These are phyloP conservation scores for Aulostomus chinensis DNA, from an alignment of 2,797 vertebrate species.

Conservation along the genomic window DNA sequence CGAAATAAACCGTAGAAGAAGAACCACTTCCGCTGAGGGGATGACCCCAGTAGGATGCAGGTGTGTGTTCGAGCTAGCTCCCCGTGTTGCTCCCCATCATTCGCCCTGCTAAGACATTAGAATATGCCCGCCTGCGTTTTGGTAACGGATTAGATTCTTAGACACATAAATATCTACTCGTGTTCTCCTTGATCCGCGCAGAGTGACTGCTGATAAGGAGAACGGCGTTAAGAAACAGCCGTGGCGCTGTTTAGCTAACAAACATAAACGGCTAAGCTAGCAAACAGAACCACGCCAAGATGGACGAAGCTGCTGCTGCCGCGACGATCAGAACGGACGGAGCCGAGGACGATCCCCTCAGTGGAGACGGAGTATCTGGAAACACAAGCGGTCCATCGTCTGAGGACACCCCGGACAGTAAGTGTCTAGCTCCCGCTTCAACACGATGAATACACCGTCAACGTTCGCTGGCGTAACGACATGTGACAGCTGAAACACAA, in stretches of 20 bases:
- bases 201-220: background rate
- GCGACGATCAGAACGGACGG: slow-evolving; percentile 17
- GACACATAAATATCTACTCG: accelerated
- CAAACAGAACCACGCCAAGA: slow-evolving; percentile 53
- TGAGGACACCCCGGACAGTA: slow-evolving; percentile 26
- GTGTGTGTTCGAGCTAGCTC: background rate
- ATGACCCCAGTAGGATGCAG: background rate
- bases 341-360: background rate
- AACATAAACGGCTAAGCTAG: slow-evolving; percentile 32
- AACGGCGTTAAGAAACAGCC: background rate
- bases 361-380: background rate
- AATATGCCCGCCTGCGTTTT: background rate
- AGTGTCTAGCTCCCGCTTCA: too few relatives aligned
- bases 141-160: background rate
- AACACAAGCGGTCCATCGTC: background rate
- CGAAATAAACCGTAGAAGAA: slow-evolving; percentile 38
- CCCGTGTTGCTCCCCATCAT: background rate
- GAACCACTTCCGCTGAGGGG: slow-evolving; percentile 41
- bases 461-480: too few relatives aligned
- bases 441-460: too few relatives aligned
- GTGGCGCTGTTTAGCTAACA: slow-evolving; percentile 13
- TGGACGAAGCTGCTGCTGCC: slow-evolving; percentile 56
- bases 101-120: background rate
- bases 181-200: too few relatives aligned
- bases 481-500: too few relatives aligned